These are phyloP conservation scores for Scatophagus argus DNA, from an alignment of 2,113 vertebrate species.

Conservation along the genomic window DNA sequence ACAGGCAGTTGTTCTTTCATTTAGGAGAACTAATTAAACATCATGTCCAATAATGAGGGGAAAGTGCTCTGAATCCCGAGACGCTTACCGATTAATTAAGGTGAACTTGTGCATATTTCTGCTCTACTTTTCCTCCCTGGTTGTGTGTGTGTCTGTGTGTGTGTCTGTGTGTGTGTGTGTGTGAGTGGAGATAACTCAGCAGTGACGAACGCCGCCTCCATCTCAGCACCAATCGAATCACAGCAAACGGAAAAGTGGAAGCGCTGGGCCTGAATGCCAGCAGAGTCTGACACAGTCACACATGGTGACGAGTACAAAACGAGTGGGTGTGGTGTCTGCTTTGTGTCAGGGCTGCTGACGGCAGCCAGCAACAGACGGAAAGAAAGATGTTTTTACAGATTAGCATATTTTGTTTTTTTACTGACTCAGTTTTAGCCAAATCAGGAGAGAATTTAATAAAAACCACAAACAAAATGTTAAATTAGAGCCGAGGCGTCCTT, in stretches of 20 bases:
- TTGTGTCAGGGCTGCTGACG: neutral
- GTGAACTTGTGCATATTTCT: constrained; percentile 29
- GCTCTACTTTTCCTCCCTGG: constrained; percentile 38
- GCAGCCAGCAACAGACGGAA: constrained; percentile 4
- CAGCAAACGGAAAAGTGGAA: constrained; percentile 3
- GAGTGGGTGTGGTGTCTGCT: constrained; percentile 16
- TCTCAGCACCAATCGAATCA: neutral
- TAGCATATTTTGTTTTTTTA: constrained; percentile 3
- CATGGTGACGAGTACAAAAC: constrained; percentile 11
- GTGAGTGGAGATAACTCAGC: constrained; percentile 15
- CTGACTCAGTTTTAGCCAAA: neutral
- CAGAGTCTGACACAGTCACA: constrained; percentile 47
- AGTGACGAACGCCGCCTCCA: constrained; percentile 17
- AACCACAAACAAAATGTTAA: neutral
- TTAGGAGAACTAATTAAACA: constrained; percentile 73
- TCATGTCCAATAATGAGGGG: constrained; percentile 56
- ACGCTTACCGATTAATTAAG: constrained; percentile 64
- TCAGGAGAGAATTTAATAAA: neutral
- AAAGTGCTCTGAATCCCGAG: constrained; percentile 35
- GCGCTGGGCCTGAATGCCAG: constrained; percentile 16
- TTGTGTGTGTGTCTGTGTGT: neutral
- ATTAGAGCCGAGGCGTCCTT: neutral
- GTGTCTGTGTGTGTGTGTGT: neutral
- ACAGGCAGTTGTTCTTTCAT: constrained; percentile 57
- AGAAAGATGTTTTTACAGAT: constrained; percentile 1